These are phyloP conservation scores for Acanthiza pusilla DNA, from an alignment of 2,797 vertebrate genomes.

Conservation along the genomic window DNA sequence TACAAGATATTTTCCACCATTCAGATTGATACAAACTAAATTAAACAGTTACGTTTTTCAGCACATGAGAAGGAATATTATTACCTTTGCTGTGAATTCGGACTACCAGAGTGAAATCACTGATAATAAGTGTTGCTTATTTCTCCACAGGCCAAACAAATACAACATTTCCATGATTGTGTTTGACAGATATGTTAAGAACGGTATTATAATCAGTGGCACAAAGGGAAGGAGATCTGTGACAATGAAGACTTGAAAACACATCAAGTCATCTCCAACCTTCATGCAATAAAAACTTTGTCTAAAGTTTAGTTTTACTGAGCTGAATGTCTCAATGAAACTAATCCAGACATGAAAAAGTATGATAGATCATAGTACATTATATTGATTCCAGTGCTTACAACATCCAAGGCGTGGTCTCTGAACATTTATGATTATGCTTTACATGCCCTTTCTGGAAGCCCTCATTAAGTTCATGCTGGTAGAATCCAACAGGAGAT, in stretches of 20 bases:
- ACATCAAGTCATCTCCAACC: neutral
- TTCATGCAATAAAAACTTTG: neutral
- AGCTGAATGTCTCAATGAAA: neutral
- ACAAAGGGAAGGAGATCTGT: neutral
- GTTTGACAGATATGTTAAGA: neutral
- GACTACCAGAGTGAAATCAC: neutral
- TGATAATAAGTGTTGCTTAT: neutral
- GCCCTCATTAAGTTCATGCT: neutral
- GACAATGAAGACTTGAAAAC: neutral
- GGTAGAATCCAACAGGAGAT: neutral
- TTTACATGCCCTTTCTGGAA: neutral
- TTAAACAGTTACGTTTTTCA: neutral
- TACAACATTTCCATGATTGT: neutral
- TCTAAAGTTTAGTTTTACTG: neutral
- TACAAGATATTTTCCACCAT: neutral
- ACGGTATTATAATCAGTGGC: neutral
- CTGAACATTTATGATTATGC: neutral
- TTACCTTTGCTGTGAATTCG: neutral
- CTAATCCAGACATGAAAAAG: neutral
- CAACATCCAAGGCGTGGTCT: neutral
- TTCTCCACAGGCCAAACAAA: neutral
- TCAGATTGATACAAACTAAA: neutral
- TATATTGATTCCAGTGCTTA: neutral
- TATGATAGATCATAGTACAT: neutral
- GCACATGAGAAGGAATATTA: neutral